Base-by-base conservation (phyloP, 2,113 vertebrate species). In the Megaceryle maxima region DNA sequence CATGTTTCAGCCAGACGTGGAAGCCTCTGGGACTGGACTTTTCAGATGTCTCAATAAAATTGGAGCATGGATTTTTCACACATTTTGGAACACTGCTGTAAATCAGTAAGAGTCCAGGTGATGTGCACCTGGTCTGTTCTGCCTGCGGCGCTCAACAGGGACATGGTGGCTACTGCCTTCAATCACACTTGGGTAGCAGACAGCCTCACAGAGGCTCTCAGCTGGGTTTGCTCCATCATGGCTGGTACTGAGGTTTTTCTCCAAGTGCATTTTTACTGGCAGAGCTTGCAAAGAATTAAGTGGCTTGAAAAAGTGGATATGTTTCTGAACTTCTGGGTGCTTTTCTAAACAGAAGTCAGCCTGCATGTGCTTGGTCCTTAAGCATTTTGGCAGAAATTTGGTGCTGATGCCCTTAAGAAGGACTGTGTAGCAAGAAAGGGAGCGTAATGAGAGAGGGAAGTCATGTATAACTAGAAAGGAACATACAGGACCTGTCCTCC, bases 111-210 rank as follows among this genome's bases (percentile, higher is more conserved):
- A 3, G 13, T 53, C 56, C 41, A 62, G 73, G 31, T 33, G 29
- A 63, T 10, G 7, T 60, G n/a, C 2, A 10, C 67, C 35, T 39
- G 48, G 16, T 57, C 48, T 39, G 24, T 57, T n/a, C 55, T 35
- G 29, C 78, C 50, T 59, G 44, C 33, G 18, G 62, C 25, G 29
- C 67, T 41, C 55, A 31, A 2, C 1, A 1, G 16, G 50, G 56
- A 69, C 50, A 29, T 1, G 0, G 55, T 1, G 1, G 48, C 79
- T 68, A 14, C 73, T 87, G 44, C 24, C 35, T 83, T 90, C 1
- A 24, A 51, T 39, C 14, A 6, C 0, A 1, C 22, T 37, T 28
- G 39, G 29, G 25, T 2, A 1, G 33, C 31, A 64, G 41, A 11
- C 26, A 86, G 29, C 55, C 31, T 77, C 53, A 22, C 1, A 1